These are phyloP conservation scores for Brachypodius melanocephalos DNA, from an alignment of 2,113 vertebrate genomes.

Conservation along the genomic window DNA sequence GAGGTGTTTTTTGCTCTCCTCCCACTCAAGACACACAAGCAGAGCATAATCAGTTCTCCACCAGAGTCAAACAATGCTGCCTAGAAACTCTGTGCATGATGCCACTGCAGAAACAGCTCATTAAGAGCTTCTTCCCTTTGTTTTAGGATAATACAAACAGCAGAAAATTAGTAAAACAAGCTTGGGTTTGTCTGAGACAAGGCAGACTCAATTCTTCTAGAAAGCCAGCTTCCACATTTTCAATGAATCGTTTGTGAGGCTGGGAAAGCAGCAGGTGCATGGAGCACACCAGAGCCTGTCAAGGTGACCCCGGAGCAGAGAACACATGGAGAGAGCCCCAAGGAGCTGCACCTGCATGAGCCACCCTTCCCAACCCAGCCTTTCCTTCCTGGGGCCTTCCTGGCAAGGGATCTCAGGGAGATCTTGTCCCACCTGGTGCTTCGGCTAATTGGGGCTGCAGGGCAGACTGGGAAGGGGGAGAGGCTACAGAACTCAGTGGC, in stretches of 20 bases:
- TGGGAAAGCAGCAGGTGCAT: background rate
- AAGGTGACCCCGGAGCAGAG: background rate
- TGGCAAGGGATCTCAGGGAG: background rate
- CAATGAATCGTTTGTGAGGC: background rate
- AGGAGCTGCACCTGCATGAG: background rate
- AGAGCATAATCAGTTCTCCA: background rate
- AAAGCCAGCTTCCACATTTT: background rate
- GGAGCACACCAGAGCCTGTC: background rate
- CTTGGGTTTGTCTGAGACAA: background rate
- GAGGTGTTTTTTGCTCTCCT: slow-evolving; percentile 5
- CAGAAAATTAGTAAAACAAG: background rate
- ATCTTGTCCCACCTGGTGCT: background rate
- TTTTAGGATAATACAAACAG: accelerated
- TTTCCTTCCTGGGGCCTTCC: background rate
- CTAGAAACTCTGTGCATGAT: background rate
- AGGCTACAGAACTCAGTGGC: background rate
- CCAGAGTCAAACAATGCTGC: background rate
- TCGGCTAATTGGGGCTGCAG: background rate
- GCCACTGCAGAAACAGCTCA: background rate
- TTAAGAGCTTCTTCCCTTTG: background rate
- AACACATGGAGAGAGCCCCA: accelerated
- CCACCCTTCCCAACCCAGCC: background rate
- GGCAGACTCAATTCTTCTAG: background rate
- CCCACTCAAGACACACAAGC: background rate
- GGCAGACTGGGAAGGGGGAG: background rate